These are phyloP conservation scores for Popillia japonica DNA, from an alignment of 1,140 invertebrate species.

Conservation along the genomic window DNA sequence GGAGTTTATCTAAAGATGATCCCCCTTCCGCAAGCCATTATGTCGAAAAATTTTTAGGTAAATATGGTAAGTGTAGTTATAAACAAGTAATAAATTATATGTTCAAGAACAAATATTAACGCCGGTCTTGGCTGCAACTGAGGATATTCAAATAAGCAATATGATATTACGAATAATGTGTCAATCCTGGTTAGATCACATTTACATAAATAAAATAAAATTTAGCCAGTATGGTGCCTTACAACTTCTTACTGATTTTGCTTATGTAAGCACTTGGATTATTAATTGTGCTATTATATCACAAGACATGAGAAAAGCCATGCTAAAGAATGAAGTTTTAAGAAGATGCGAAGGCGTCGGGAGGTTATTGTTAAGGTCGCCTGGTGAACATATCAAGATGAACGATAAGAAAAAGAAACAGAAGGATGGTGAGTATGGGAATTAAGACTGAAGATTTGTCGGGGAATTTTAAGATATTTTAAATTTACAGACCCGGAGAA, in stretches of 20 bases:
- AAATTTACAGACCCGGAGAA: constrained; percentile 43
- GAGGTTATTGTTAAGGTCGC: constrained; percentile 74
- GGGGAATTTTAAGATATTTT: background rate
- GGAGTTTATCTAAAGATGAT: constrained; percentile 64
- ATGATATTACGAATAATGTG: constrained; percentile 82
- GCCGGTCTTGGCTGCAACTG: constrained; percentile 76
- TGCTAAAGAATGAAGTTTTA: constrained; percentile 78
- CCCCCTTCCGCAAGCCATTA: constrained; percentile 63
- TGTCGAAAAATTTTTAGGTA: constrained; percentile 73
- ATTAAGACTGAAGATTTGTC: background rate
- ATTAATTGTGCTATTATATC: constrained; percentile 65
- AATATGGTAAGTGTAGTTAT: background rate
- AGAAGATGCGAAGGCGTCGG: constrained; percentile 83
- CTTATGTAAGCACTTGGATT: constrained; percentile 77
- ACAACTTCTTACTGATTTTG: constrained; percentile 78
- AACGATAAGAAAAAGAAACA: constrained; percentile 59
- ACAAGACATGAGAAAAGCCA: constrained; percentile 68
- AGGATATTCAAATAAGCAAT: constrained; percentile 75
- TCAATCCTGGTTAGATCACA: constrained; percentile 85
- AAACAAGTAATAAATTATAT: background rate
- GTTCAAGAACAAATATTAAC: constrained; percentile 74
- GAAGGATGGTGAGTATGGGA: background rate
- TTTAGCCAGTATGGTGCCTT: constrained; percentile 72
- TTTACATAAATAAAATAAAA: constrained; percentile 80
- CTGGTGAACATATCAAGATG: constrained; percentile 78